phyloP scores from a whole-genome alignment of 2,113 vertebrate genomes.

The Seriola dumerili region DNA sequence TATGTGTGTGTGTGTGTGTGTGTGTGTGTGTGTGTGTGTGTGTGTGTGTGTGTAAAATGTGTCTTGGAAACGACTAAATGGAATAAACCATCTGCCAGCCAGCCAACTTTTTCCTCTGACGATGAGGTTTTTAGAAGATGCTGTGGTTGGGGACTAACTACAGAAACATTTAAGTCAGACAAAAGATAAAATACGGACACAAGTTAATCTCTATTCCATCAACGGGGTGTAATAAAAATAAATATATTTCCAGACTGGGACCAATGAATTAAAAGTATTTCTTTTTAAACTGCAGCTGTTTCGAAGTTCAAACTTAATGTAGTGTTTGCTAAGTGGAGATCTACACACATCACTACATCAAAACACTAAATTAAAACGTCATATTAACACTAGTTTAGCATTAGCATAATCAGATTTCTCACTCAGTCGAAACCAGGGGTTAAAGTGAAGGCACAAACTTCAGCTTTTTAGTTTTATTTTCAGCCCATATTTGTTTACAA shows the following conservation, averaged over 20 bases:
- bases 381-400: neutral
- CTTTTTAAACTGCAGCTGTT: no score
- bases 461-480: no score
- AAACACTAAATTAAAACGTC: no score
- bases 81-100: conserved; percentile 46
- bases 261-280: neutral
- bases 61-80: conserved; percentile 27
- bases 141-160: conserved; percentile 11
- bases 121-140: conserved; percentile 20
- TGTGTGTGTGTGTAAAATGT: neutral
- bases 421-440: neutral
- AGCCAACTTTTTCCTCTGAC: conserved; percentile 46
- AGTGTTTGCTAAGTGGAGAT: no score
- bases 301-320: no score
- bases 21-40: neutral
- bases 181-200: neutral
- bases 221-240: neutral
- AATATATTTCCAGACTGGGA: neutral
- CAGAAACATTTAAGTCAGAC: conserved; percentile 21
- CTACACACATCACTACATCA: no score
- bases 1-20: neutral
- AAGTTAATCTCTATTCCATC: neutral
- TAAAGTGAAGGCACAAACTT: neutral
- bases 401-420: neutral
- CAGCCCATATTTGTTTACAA: neutral